Evolutionary conservation across 2,888 invertebrate species (phyloP).

Genomic region (Arctia plantaginis): DNA sequence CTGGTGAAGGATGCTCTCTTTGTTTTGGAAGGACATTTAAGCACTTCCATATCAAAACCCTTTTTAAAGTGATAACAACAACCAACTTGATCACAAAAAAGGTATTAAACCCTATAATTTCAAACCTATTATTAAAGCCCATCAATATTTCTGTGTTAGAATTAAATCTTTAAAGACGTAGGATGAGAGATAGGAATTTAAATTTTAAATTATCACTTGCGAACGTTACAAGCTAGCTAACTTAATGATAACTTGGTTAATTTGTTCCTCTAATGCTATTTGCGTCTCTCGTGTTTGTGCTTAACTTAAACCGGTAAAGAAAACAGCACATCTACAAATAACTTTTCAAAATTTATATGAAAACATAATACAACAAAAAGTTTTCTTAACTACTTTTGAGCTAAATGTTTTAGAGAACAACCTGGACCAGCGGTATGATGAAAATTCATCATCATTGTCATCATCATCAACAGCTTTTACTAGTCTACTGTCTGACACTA

Average conservation of each 20-base stretch:
- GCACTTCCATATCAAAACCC: no score
- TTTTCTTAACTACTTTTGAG: neutral
- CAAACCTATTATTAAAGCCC: neutral
- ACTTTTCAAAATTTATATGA: neutral
- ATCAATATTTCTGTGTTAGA: slow-evolving; percentile 11
- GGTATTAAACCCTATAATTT: neutral
- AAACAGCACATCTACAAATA: neutral
- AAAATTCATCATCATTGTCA: no score
- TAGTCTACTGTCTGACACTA: no score
- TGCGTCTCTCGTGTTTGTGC: slow-evolving; percentile 13
- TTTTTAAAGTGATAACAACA: no score
- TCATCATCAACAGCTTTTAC: no score
- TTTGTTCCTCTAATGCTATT: slow-evolving; percentile 21
- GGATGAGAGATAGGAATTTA: slow-evolving; percentile 15
- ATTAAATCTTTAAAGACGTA: slow-evolving; percentile 14
- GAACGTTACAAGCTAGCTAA: slow-evolving; percentile 13
- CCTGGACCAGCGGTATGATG: neutral
- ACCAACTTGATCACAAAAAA: neutral
- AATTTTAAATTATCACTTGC: slow-evolving; percentile 22
- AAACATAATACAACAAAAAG: neutral
- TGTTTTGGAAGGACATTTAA: no score
- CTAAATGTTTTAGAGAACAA: neutral
- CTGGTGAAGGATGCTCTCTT: no score
- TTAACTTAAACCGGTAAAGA: slow-evolving; percentile 12
- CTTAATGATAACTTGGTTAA: slow-evolving; percentile 25